Conservation (phyloP, 2,797 vertebrate genomes). For the Karalla daura region DNA sequence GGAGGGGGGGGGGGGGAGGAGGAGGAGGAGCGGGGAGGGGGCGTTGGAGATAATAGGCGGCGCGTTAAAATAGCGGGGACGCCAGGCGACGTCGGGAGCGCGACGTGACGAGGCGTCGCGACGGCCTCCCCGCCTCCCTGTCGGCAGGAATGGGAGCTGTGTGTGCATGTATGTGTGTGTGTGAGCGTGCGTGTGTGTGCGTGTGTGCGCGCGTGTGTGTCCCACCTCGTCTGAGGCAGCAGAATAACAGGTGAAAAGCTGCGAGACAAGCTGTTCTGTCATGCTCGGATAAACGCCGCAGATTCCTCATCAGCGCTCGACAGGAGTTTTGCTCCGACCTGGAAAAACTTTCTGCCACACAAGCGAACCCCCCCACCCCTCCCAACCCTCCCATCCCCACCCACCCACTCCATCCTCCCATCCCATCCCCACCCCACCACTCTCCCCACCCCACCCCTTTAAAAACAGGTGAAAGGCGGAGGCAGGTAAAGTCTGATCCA, state of each 20-base stretch:
- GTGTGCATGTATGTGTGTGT: constrained; percentile 19
- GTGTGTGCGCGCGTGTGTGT: constrained; percentile 16
- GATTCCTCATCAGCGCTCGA: constrained; percentile 17
- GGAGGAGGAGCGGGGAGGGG: constrained; percentile 12
- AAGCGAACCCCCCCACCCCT: background rate
- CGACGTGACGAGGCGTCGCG: constrained; percentile 56
- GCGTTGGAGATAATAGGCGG: constrained; percentile 51
- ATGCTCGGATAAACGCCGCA: constrained; percentile 44
- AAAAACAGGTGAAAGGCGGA: too few species aligned
- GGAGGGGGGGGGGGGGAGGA: constrained; percentile 14
- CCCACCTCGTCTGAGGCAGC: constrained; percentile 16
- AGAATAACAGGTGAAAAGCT: constrained; percentile 34
- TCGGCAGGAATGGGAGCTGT: constrained; percentile 64
- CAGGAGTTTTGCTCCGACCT: constrained; percentile 16
- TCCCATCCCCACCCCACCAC: too few species aligned
- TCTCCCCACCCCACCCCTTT: too few species aligned
- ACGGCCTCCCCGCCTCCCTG: constrained; percentile 41
- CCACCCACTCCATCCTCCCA: constrained; percentile 9
- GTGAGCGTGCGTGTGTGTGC: constrained; percentile 16
- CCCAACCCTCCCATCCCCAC: background rate
- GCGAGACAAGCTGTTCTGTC: constrained; percentile 53
- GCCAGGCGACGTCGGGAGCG: constrained; percentile 36
- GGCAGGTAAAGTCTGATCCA: too few species aligned
- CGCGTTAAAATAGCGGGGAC: constrained; percentile 67
- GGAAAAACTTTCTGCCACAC: constrained; percentile 10